Base-by-base conservation (phyloP, 2,113 vertebrate genomes). In the Sebastes fasciatus region DNA sequence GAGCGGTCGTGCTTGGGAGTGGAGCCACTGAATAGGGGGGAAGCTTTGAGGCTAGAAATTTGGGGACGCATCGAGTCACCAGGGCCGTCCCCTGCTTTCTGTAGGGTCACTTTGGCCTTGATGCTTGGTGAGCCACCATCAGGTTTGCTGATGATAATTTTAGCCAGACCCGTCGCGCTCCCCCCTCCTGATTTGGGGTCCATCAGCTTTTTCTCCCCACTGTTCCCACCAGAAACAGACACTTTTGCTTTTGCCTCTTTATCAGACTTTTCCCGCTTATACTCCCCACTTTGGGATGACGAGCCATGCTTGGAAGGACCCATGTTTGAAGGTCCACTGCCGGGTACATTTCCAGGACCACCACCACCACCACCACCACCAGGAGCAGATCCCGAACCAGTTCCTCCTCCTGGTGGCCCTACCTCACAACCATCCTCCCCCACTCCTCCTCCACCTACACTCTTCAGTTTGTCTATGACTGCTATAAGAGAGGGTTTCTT, bases 81-180 rank as follows among this genome's bases (percentile, higher is more conserved):
- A 17, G 96, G 95, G 8, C 96, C 96, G 63, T 99, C 98, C 10
- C 97, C 97, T 3, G 97, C 95, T 87, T 99, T 99, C 94, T 99
- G 98, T 67, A 98, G 94, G 19, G 97, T 98, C 65, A 99, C 97
- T 95, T 99, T 99, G 92, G 97, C 97, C 93, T 99, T 99, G 77
- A 99, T 99, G 89, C 97, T 99, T 17, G 98, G 98, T 62, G 98
- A 99, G 7, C 97, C 98, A 4, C 98, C 97, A 3, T 99, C 98
- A 2, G 98, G 98, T 69, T 99, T 99, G 91, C 98, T 99, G 84
- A 99, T 99, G 85, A 99, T 99, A 45, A 99, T 99, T 94, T 99
- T 99, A 83, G 98, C 98, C 92, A 99, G 96, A 66, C 98, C 97
- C 0, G 96, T 97, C 66, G 96, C 96, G 26, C 97, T 95, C 0